A percentile compares a stretch with the other conserved stretches of the same genome.
Evolutionary conservation across 2,797 vertebrate genomes (phyloP).

Genomic region (Acanthornis magna): DNA sequence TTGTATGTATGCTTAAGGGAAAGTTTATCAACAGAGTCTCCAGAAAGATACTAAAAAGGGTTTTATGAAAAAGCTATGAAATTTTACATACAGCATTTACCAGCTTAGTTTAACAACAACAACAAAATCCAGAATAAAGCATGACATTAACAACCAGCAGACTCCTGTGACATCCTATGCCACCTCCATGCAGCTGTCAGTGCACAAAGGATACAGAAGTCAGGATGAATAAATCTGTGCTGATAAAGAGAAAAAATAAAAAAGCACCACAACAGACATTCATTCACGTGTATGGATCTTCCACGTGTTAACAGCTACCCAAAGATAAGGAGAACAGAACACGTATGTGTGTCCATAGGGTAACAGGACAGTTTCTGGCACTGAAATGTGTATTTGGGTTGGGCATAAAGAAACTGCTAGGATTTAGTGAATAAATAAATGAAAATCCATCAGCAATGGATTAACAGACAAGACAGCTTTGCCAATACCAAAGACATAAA

Average conservation of each 20-base stretch:
- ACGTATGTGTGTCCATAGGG: background rate
- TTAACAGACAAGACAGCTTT: slow-evolving; percentile 2
- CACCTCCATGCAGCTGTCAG: slow-evolving; percentile 12
- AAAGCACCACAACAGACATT: background rate
- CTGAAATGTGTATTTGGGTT: background rate
- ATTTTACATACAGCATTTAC: slow-evolving; percentile 53
- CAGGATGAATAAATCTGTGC: background rate
- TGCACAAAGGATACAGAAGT: background rate
- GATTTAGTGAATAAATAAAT: background rate
- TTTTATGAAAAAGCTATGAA: slow-evolving; percentile 64
- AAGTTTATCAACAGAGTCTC: slow-evolving; percentile 72
- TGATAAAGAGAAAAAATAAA: background rate
- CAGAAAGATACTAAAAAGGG: slow-evolving; percentile 46
- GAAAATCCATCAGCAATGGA: background rate
- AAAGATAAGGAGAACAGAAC: background rate
- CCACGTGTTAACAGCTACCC: background rate
- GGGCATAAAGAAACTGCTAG: background rate
- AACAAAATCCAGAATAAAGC: slow-evolving; percentile 32
- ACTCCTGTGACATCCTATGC: background rate
- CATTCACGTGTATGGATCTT: background rate
- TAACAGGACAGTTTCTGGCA: background rate
- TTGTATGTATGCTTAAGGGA: slow-evolving; percentile 75
- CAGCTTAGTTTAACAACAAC: slow-evolving; percentile 34
- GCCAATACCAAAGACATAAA: background rate
- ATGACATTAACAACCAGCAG: slow-evolving; percentile 37